Evolutionary conservation across 1,140 invertebrate species (phyloP).

Genomic region (Trichogramma pretiosum): DNA sequence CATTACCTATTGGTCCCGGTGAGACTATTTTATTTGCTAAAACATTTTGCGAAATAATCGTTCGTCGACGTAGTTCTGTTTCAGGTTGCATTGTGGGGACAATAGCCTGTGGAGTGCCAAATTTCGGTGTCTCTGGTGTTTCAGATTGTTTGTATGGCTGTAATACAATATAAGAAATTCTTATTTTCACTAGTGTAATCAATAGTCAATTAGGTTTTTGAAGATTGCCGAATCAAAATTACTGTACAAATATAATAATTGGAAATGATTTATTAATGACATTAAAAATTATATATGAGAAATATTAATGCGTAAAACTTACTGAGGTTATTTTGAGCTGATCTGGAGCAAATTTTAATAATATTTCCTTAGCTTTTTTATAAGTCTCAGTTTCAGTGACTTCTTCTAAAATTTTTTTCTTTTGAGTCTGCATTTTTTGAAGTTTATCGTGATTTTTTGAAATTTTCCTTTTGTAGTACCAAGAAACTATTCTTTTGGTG

Average conservation of each 20-base stretch:
- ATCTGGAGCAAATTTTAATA: constrained; percentile 77
- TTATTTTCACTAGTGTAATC: no score
- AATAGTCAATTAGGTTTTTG: not conserved
- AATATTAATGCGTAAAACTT: constrained; percentile 17
- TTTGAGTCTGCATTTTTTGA: constrained; percentile 63
- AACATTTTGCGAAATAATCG: constrained; percentile 27
- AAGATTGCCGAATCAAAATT: not conserved
- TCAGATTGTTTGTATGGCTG: constrained; percentile 21
- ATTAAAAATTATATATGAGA: not conserved
- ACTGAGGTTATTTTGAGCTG: constrained; percentile 44
- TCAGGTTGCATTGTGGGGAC: constrained; percentile 15
- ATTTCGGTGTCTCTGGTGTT: constrained; percentile 28
- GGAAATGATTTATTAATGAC: not conserved
- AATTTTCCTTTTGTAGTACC: constrained; percentile 81
- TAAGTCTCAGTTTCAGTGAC: constrained; percentile 97
- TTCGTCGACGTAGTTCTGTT: constrained; percentile 34
- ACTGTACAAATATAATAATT: not conserved
- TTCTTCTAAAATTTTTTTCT: constrained; percentile 84
- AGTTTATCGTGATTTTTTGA: constrained; percentile 71
- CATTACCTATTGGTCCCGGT: constrained; percentile 18
- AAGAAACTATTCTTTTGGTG: constrained; percentile 68
- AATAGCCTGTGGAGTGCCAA: constrained; percentile 25
- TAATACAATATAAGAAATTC: constrained; percentile 13
- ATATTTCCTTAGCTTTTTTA: constrained; percentile 87
- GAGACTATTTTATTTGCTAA: constrained; percentile 21